Evolutionary conservation across 1,140 invertebrate species (phyloP), one percentile per base, ranked within the genome.

Genomic region (Zaprionus capensis): DNA sequence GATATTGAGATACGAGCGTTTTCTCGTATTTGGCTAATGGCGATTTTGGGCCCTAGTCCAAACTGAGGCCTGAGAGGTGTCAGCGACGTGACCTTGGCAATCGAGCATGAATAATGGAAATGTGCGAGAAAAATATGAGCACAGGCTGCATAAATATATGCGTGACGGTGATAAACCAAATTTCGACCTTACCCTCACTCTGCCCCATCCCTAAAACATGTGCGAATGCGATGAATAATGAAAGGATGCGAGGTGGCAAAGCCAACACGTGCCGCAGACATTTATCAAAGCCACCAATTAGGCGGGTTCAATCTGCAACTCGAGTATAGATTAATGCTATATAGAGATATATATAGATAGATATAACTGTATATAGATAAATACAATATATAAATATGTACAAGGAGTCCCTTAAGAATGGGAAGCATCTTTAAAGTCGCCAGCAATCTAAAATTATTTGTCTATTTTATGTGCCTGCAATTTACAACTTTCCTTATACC

Each of bases 41-140:
- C 64, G 72, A 72, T 68, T 41, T 51, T 63, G 67, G 38, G 41
- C 24, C 20, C 26, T 51, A 57, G 51, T 34, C 17, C 12, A 20
- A 31, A 34, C 9, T 34, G 31, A 11, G 31, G 31, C 31, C 9
- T 34, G 9, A 22, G 59, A 58, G 76, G 80, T 69, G 51, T 65
- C 76, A 28, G 56, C 28, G 46, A 66, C 67, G 59, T 53, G 82
- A 75, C 82, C 82, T 81, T 78, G 56, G 53, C 75, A 78, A 57
- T 78, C 67, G 51, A 62, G 55, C 76, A 68, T 75, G 76, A 78
- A 85, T 78, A 84, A 83, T 83, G 78, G 66, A 71, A 65, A 57
- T 61, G 65, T 17, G 6, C 41, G n/a, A 17, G 41, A 64, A 51
- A 80, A 70, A 59, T 71, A 71, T 71, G 53, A 76, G 55, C 56